Base-by-base conservation (phyloP, 1,140 invertebrate species). In the Colletes latitarsis region DNA sequence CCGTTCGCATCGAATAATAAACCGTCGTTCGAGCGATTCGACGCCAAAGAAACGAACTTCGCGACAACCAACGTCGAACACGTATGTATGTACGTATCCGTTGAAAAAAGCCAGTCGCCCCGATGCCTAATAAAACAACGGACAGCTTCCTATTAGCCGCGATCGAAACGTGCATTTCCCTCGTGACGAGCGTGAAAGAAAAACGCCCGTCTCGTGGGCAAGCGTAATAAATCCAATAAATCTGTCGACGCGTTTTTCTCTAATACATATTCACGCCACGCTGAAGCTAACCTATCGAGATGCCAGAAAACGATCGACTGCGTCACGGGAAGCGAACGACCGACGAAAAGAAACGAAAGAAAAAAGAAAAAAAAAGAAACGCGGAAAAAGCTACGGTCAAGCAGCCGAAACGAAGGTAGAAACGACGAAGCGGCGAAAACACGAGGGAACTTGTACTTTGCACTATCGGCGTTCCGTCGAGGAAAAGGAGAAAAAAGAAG, bases 401-500 rank as follows among this genome's bases (percentile, higher is more conserved):
- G 9, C 5, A 39, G 2, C 9, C 6, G 41, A 43, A 8, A 43
- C 15, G 60, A 8, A 6, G n/a, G 21, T 49, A 21, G n/a, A 49
- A 30, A 43, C n/a, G 58, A 19, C 14, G 49, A 9, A 10, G 49
- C 4, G 21, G 17, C 0, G 6, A 53, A 49, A 53, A 62, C 30
- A 43, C n/a, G 52, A 81, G 41, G 41, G 76, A 81, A n/a, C 17
- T 63, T 53, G 82, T 41, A 84, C 82, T 84, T 84, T 84, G 79
- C 64, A 84, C 82, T 67, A 52, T 58, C 71, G 52, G 46, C 43
- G 19, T 78, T 72, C 21, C 6, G 15, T 39, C 6, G 19, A 21
- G 19, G 52, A 63, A 39, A 73, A 39, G 17, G 17, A 14, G 52
- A 30, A 41, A 62, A 30, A 30, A 39, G 58, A 55, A 62, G 12